A percentile compares a stretch with the other conserved stretches of the same genome.
phyloP scores from a whole-genome alignment of 2,888 invertebrate genomes.

The Altica lythri region DNA sequence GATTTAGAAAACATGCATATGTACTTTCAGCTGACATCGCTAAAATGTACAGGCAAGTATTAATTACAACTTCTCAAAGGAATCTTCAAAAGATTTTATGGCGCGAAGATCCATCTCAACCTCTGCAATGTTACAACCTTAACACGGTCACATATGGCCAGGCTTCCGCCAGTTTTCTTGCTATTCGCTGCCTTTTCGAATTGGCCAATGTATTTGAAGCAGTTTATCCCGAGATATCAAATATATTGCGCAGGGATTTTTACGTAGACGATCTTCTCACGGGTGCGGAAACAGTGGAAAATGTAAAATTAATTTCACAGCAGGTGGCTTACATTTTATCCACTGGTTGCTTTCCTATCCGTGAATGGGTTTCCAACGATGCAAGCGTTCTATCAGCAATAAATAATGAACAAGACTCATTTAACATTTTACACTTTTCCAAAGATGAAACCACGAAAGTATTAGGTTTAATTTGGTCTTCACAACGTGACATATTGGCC shows the following conservation, averaged over 20 bases:
- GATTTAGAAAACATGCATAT: neutral
- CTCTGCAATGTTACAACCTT: neutral
- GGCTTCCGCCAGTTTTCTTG: neutral
- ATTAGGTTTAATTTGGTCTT: too few relatives aligned
- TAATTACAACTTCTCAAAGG: neutral
- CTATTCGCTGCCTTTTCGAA: neutral
- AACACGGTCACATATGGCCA: neutral
- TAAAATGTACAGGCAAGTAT: neutral
- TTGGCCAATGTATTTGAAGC: neutral
- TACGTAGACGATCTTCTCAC: neutral
- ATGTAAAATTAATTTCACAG: neutral
- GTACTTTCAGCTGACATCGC: neutral
- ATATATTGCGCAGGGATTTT: neutral
- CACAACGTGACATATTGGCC: too few relatives aligned
- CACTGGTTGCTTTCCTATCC: neutral
- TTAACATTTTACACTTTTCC: neutral
- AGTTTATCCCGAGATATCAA: neutral
- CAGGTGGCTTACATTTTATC: neutral
- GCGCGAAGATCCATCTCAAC: neutral
- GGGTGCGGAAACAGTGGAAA: neutral
- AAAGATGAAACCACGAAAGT: neutral
- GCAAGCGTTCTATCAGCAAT: too few relatives aligned
- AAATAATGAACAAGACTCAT: too few relatives aligned
- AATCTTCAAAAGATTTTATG: neutral
- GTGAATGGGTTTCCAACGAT: neutral